phyloP scores from a whole-genome alignment of 2,113 vertebrate species.

The Lipophrys pholis region DNA sequence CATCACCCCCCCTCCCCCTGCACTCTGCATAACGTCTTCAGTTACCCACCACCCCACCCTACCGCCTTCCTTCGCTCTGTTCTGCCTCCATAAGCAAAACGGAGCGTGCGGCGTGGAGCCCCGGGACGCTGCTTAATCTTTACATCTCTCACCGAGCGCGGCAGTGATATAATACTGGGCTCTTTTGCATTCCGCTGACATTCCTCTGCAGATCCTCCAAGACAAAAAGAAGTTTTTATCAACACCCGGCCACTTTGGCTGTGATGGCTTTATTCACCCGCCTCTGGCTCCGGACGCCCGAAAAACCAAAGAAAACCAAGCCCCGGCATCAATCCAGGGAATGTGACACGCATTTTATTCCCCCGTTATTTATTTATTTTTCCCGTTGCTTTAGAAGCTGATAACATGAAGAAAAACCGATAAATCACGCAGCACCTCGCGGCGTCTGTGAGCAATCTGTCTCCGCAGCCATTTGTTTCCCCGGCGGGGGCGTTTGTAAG shows the following conservation, averaged over 20 bases:
- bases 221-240: constrained; percentile 51
- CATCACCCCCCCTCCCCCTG: no score
- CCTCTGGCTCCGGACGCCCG: background rate
- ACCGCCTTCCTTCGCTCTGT: constrained; percentile 37
- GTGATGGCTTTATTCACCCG: constrained; percentile 22
- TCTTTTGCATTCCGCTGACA: constrained; percentile 51
- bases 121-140: constrained; percentile 41
- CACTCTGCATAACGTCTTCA: constrained; percentile 49
- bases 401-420: constrained; percentile 16
- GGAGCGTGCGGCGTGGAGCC: constrained; percentile 9
- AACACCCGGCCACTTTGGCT: constrained; percentile 18
- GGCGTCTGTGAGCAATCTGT: constrained; percentile 44
- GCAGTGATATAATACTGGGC: constrained; percentile 35
- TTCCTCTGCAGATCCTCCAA: constrained; percentile 42
- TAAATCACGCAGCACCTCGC: constrained; percentile 36
- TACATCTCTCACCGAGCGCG: constrained; percentile 32
- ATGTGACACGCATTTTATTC: constrained; percentile 9
- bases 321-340: background rate
- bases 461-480: constrained; percentile 23
- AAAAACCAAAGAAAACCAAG: no score
- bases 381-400: background rate
- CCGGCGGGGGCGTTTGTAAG: constrained; percentile 12
- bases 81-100: constrained; percentile 59
- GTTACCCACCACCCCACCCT: no score
- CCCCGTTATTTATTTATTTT: constrained; percentile 1